phyloP scores from a whole-genome alignment of 2,888 invertebrate species.

The Drosophila pegasa region DNA sequence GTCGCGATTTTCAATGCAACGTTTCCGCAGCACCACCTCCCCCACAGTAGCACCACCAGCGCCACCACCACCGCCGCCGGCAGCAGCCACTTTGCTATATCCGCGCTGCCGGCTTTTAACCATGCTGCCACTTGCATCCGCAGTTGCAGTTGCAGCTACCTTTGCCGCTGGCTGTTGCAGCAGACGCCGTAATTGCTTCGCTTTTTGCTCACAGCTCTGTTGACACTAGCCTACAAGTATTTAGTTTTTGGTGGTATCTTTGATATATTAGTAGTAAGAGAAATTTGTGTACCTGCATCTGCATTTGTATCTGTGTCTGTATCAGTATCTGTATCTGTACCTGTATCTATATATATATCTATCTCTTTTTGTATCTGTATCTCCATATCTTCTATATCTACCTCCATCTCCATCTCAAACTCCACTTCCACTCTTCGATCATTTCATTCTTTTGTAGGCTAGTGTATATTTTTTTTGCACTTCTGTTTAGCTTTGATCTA shows the following conservation, averaged over 20 bases:
- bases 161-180: constrained; percentile 32
- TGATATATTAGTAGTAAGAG: too few relatives aligned
- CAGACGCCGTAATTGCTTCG: constrained; percentile 57
- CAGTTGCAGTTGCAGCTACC: constrained; percentile 45
- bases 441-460: constrained; percentile 5
- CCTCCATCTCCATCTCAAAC: background rate
- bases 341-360: background rate
- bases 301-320: background rate
- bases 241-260: too few relatives aligned
- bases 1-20: constrained; percentile 59
- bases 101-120: constrained; percentile 62
- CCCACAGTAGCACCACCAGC: constrained; percentile 12
- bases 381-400: background rate
- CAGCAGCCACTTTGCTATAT: constrained; percentile 59
- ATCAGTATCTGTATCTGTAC: background rate
- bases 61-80: constrained; percentile 10
- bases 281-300: background rate
- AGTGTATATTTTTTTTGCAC: constrained; percentile 11
- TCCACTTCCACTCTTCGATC: background rate
- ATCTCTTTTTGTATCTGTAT: background rate
- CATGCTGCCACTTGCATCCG: constrained; percentile 62
- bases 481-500: constrained; percentile 7
- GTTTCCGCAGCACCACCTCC: constrained; percentile 6
- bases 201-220: constrained; percentile 45
- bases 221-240: constrained; percentile 40